Conservation (phyloP, 2,113 vertebrate species). For the Mionectes macconnelli region DNA sequence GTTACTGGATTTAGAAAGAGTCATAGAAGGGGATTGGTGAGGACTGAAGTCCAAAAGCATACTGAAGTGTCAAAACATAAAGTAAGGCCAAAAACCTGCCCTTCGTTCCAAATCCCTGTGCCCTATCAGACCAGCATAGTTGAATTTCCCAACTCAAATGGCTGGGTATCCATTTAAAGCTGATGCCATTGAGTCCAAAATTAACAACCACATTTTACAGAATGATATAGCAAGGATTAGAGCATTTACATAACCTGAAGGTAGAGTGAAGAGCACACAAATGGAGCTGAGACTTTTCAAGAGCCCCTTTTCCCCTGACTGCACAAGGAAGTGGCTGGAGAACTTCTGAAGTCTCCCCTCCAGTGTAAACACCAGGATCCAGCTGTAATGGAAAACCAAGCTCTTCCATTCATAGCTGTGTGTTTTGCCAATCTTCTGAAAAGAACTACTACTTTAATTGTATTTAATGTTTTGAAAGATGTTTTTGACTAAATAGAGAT, state of each 20-base stretch:
- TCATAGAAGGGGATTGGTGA: background rate
- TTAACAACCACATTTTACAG: background rate
- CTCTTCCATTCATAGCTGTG: background rate
- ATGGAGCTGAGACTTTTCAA: background rate
- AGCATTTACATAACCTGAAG: background rate
- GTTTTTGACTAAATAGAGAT: background rate
- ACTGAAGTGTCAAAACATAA: background rate
- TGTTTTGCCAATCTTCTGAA: background rate
- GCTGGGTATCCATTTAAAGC: background rate
- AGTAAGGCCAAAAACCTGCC: background rate
- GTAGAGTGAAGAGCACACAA: background rate
- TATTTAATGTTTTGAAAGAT: background rate
- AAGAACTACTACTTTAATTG: background rate
- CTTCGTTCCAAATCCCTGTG: background rate
- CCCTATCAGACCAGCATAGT: background rate
- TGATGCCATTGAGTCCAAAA: background rate
- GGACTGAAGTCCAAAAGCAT: background rate
- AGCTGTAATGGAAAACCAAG: background rate
- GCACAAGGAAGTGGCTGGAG: background rate
- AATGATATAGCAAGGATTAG: fast-evolving
- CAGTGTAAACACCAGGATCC: background rate
- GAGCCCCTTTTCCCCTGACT: background rate
- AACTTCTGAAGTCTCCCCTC: background rate
- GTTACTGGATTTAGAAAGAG: background rate
- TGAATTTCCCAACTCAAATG: background rate